Percentiles rank a stretch among this genome's conserved stretches.
phyloP scores from a whole-genome alignment of 2,888 invertebrate species.

The Caenorhabditis angaria region DNA sequence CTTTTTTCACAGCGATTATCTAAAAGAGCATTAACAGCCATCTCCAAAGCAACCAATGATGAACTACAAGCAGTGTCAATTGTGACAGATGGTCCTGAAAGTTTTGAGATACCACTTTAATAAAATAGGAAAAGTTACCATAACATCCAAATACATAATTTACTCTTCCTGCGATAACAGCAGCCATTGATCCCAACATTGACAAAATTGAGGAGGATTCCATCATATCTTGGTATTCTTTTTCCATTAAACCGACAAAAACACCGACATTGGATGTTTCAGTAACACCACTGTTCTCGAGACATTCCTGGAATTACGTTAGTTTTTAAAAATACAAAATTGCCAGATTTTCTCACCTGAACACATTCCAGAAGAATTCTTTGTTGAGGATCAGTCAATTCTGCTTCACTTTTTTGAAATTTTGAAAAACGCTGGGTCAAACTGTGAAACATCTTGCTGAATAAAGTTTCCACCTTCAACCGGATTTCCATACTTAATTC shows the following conservation, averaged over 20 bases:
- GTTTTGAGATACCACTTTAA: neutral
- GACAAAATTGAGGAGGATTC: conserved; percentile 48
- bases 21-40: conserved; percentile 78
- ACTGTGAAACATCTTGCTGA: conserved; percentile 43
- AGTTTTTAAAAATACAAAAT: conserved; percentile 5
- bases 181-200: conserved; percentile 60
- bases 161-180: conserved; percentile 63
- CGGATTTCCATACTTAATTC: conserved; percentile 49
- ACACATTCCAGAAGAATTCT: conserved; percentile 65
- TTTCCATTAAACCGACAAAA: conserved; percentile 69
- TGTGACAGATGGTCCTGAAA: conserved; percentile 82
- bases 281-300: conserved; percentile 59
- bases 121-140: conserved; percentile 22
- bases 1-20: conserved; percentile 89
- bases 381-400: conserved; percentile 69
- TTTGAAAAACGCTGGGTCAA: conserved; percentile 67
- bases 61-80: conserved; percentile 97
- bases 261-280: conserved; percentile 50
- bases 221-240: conserved; percentile 63
- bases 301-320: conserved; percentile 53
- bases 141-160: conserved; percentile 58
- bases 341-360: too few relatives aligned
- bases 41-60: conserved; percentile 89
- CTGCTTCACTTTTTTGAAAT: conserved; percentile 65
- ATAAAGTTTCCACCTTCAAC: conserved; percentile 69